Percentiles rank a stretch among this genome's conserved stretches.
Conservation (phyloP, 1,140 invertebrate species). For the Periplaneta americana region DNA sequence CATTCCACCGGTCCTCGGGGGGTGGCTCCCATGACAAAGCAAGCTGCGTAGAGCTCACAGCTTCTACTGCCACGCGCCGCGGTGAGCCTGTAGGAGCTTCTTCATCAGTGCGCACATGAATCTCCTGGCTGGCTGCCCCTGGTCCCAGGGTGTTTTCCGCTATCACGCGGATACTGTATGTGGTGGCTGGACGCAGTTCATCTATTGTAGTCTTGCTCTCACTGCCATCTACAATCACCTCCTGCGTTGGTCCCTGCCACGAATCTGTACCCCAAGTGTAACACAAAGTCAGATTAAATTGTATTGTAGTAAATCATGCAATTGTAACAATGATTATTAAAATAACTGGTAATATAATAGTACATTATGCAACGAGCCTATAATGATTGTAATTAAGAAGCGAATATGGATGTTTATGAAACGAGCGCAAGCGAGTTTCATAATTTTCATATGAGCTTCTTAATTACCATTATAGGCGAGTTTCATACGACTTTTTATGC, state of each 20-base stretch:
- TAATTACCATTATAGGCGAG: too few relatives aligned
- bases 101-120: slow-evolving; percentile 35
- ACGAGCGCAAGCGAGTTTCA: too few relatives aligned
- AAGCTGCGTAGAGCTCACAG: slow-evolving; percentile 42
- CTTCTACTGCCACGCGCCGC: slow-evolving; percentile 37
- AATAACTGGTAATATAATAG: too few relatives aligned
- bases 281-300: background rate
- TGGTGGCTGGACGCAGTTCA: slow-evolving; percentile 40
- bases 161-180: slow-evolving; percentile 41
- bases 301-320: background rate
- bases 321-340: background rate
- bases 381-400: too few relatives aligned
- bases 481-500: too few relatives aligned
- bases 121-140: slow-evolving; percentile 37
- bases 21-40: slow-evolving; percentile 45
- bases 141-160: slow-evolving; percentile 42
- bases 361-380: too few relatives aligned
- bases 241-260: slow-evolving; percentile 14
- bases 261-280: slow-evolving; percentile 2
- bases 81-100: slow-evolving; percentile 47
- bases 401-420: too few relatives aligned
- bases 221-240: slow-evolving; percentile 20
- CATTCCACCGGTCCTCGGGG: slow-evolving; percentile 38
- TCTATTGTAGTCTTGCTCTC: slow-evolving; percentile 28
- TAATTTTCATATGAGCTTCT: too few relatives aligned